Evolutionary conservation across 1,140 invertebrate genomes (phyloP).

Genomic region (Venustaconcha ellipsiformis): DNA sequence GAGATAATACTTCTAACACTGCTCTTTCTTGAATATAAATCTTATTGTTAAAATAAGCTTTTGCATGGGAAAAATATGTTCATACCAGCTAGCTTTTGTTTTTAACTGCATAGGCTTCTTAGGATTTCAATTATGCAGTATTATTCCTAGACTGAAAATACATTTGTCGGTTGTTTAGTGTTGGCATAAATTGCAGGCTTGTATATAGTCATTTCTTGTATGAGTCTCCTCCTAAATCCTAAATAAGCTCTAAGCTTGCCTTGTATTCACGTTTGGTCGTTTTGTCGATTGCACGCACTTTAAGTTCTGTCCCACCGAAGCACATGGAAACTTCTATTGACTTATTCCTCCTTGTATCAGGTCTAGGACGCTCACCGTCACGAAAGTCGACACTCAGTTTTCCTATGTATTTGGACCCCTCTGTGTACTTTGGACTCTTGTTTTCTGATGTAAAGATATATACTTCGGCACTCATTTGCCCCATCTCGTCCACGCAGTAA

Average conservation of each 20-base stretch:
- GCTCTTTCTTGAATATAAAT: too few relatives aligned
- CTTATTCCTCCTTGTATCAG: neutral
- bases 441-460: conserved; percentile 13
- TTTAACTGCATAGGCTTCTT: too few relatives aligned
- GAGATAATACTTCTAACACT: too few relatives aligned
- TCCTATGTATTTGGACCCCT: conserved; percentile 11
- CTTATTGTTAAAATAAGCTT: too few relatives aligned
- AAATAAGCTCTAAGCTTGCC: conserved; percentile 4
- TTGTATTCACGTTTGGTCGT: conserved; percentile 2
- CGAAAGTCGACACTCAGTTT: conserved; percentile 16
- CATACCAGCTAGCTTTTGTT: too few relatives aligned
- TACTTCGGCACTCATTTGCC: conserved; percentile 7
- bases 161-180: too few relatives aligned
- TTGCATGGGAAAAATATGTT: too few relatives aligned
- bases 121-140: too few relatives aligned
- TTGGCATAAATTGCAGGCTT: too few relatives aligned
- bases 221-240: too few relatives aligned
- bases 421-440: conserved; percentile 7
- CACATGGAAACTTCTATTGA: conserved; percentile 20
- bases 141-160: too few relatives aligned
- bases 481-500: conserved; percentile 8
- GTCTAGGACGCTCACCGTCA: neutral
- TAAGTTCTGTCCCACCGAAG: conserved; percentile 20
- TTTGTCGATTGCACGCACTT: conserved; percentile 9
- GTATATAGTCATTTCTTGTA: too few relatives aligned